Evolutionary conservation across 2,113 vertebrate genomes (phyloP).

Genomic region (Malurus elegans): DNA sequence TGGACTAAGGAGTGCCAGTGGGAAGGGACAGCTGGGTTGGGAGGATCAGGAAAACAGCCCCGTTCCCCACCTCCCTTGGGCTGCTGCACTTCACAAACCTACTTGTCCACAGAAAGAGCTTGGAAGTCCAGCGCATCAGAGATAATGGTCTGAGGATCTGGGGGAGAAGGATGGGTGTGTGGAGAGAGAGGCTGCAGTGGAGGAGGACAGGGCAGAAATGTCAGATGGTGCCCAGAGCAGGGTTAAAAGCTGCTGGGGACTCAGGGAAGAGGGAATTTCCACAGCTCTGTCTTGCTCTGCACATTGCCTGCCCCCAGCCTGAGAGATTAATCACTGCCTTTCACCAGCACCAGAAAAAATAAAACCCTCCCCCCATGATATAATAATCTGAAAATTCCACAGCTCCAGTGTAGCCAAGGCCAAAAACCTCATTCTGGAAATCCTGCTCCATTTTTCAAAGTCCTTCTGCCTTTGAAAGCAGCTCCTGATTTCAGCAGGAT

Average conservation of each 20-base stretch:
- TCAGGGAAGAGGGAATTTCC: background rate
- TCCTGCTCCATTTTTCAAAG: background rate
- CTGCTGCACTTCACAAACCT: background rate
- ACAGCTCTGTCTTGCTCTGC: background rate
- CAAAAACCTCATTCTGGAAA: conserved; percentile 4
- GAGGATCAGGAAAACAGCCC: background rate
- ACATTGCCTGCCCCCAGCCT: background rate
- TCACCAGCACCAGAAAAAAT: background rate
- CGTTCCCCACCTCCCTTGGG: background rate
- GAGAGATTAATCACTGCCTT: background rate
- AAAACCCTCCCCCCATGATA: background rate
- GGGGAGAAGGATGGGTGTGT: background rate
- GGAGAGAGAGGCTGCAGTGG: background rate
- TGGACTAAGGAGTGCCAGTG: background rate
- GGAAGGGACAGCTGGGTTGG: background rate
- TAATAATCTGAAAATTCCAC: conserved; percentile 13
- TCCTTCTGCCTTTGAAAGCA: background rate
- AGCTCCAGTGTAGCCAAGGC: background rate
- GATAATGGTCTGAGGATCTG: background rate
- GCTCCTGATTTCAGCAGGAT: background rate
- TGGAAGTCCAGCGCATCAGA: background rate
- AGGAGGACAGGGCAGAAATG: background rate
- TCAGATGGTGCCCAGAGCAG: background rate
- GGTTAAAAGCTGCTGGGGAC: background rate
- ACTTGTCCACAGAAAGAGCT: background rate